Percentiles rank a stretch among this genome's conserved stretches.
phyloP scores from a whole-genome alignment of 2,113 vertebrate genomes.

The Myotis yumanensis region DNA sequence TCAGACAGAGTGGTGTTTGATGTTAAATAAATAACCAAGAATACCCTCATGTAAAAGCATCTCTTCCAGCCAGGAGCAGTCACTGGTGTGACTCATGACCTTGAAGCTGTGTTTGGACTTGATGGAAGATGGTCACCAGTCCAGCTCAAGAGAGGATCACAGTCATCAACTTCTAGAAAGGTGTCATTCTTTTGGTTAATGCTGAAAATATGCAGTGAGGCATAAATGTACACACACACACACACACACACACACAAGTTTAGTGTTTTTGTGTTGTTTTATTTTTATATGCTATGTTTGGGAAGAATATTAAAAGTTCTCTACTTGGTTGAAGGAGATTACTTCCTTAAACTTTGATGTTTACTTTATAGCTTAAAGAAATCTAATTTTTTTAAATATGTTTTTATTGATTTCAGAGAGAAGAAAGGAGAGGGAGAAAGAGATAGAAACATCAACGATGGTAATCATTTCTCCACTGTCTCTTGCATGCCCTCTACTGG shows the following conservation, averaged over 20 bases:
- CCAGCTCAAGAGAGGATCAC: not conserved
- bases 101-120: slow-evolving; percentile 30
- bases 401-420: too few relatives aligned
- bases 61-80: not conserved
- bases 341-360: not conserved
- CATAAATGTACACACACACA: not conserved
- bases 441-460: too few relatives aligned
- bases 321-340: not conserved
- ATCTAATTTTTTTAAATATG: not conserved
- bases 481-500: too few relatives aligned
- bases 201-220: not conserved
- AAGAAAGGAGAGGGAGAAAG: too few relatives aligned
- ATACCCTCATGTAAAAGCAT: not conserved
- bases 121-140: not conserved
- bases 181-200: not conserved
- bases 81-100: slow-evolving; percentile 39
- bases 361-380: not conserved
- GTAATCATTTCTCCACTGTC: too few relatives aligned
- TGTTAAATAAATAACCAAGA: slow-evolving; percentile 75
- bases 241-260: not conserved
- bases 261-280: not conserved
- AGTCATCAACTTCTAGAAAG: not conserved
- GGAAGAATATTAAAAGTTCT: slow-evolving; percentile 26
- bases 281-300: not conserved
- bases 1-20: slow-evolving; percentile 59